Percentiles rank a stretch among this genome's conserved stretches.
Conservation (phyloP, 2,888 invertebrate species). For the Lucinisca nassula region DNA sequence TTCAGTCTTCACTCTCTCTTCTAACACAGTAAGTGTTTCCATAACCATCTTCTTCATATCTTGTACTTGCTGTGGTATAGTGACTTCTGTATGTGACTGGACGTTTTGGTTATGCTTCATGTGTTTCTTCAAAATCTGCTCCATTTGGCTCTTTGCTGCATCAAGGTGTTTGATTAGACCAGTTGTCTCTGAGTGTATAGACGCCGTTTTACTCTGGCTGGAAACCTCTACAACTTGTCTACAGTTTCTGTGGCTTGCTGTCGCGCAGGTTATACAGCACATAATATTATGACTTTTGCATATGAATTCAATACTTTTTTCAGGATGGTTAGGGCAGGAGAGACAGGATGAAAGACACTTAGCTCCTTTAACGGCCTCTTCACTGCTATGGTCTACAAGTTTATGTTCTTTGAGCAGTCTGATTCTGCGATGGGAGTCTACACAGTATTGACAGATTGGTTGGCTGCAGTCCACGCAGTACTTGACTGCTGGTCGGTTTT, state of each 20-base stretch:
- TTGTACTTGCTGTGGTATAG: neutral
- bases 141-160: neutral
- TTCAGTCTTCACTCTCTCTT: neutral
- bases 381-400: neutral
- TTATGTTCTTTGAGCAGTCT: neutral
- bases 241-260: neutral
- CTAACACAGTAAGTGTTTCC: neutral
- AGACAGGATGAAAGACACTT: neutral
- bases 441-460: neutral
- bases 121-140: neutral
- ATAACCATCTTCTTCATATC: neutral
- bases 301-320: neutral
- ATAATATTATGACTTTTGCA: neutral
- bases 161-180: neutral
- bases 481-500: neutral
- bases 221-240: neutral
- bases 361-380: neutral
- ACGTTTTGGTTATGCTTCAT: neutral
- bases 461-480: neutral
- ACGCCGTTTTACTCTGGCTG: neutral
- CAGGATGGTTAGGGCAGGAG: neutral
- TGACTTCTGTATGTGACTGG: neutral
- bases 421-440: neutral
- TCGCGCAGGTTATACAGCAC: neutral
- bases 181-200: neutral